phyloP scores from a whole-genome alignment of 1,140 invertebrate genomes.

The Bombus consobrinus region DNA sequence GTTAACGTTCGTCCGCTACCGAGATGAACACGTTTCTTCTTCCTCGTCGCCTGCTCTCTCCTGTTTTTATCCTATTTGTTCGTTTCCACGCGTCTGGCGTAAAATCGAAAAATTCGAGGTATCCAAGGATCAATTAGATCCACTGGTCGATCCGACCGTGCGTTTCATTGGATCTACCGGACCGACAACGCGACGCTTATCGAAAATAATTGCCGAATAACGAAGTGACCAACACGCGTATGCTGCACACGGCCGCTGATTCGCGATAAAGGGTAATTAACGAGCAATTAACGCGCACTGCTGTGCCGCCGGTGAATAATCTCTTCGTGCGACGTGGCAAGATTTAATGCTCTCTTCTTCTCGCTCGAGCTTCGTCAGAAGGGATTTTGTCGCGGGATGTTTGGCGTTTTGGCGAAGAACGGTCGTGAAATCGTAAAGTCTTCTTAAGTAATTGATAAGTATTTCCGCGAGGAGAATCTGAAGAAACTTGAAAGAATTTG shows the following conservation, averaged over 20 bases:
- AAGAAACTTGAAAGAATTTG: too few relatives aligned
- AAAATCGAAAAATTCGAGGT: not conserved
- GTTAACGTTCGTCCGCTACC: constrained; percentile 34
- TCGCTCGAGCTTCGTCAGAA: not conserved
- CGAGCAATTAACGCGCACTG: constrained; percentile 46
- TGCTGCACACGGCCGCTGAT: constrained; percentile 19
- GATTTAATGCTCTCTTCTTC: constrained; percentile 9
- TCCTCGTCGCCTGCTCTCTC: not conserved
- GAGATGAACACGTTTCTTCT: constrained; percentile 31
- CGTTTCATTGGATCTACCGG: not conserved
- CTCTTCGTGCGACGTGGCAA: not conserved
- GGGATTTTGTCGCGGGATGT: too few relatives aligned
- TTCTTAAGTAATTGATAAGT: not conserved
- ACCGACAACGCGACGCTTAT: constrained; percentile 11
- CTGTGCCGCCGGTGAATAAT: constrained; percentile 30
- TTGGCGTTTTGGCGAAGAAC: not conserved
- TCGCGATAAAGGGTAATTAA: constrained; percentile 49
- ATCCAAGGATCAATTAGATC: constrained; percentile 46
- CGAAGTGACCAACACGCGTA: constrained; percentile 32
- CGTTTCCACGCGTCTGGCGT: not conserved
- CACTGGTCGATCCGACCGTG: not conserved
- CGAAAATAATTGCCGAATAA: constrained; percentile 49
- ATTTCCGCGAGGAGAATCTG: too few relatives aligned
- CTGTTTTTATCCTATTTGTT: not conserved
- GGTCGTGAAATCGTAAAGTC: not conserved